Conservation (phyloP, 2,797 vertebrate genomes). For the Halcyon chelicuti region DNA sequence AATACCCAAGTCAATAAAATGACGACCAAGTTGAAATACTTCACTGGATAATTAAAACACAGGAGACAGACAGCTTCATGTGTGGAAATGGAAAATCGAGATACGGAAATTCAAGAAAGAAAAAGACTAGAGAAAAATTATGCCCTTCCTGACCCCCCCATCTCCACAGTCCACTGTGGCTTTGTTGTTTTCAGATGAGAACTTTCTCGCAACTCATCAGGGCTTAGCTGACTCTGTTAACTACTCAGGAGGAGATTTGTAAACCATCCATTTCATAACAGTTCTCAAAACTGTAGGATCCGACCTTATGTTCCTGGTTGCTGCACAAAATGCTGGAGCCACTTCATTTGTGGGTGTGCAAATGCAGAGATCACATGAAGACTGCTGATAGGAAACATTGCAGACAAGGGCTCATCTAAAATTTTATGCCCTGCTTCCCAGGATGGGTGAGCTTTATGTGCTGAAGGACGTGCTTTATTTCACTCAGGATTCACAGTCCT, state of each 20-base stretch:
- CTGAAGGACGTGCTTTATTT: neutral
- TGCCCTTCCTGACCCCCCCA: neutral
- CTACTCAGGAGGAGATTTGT: neutral
- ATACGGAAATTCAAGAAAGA: neutral
- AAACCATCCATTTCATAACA: neutral
- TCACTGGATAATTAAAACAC: conserved; percentile 14
- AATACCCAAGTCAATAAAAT: conserved; percentile 32
- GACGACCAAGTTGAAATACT: neutral
- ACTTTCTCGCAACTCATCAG: neutral
- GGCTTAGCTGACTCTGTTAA: neutral
- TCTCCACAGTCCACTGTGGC: neutral
- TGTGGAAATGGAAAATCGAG: conserved; percentile 29
- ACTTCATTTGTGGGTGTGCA: neutral
- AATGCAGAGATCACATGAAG: neutral
- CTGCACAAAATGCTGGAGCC: neutral
- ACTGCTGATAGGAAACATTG: neutral
- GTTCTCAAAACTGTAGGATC: neutral
- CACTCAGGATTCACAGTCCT: neutral
- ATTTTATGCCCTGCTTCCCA: neutral
- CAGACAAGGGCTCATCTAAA: neutral
- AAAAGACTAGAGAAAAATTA: neutral
- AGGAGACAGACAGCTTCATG: neutral
- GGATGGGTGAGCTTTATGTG: neutral
- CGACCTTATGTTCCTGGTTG: neutral
- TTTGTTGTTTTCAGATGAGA: neutral